These are phyloP conservation scores for Anagrus nilaparvatae DNA, from an alignment of 1,140 invertebrate species.

Conservation along the genomic window DNA sequence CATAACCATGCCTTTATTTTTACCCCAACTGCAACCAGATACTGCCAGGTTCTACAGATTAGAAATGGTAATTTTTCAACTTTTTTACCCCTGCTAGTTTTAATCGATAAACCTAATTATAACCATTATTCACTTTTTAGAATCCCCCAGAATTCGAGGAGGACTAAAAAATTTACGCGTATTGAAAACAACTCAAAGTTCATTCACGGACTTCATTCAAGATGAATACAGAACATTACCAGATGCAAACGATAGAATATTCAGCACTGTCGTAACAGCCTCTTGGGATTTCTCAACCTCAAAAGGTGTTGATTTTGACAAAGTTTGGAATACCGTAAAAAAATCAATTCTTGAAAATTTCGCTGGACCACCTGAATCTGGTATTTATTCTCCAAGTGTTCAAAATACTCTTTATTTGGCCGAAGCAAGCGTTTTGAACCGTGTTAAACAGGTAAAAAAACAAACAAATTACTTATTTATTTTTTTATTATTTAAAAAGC, in stretches of 20 bases:
- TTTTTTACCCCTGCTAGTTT: neutral
- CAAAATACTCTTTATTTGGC: slow-evolving; percentile 65
- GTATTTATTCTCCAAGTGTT: slow-evolving; percentile 61
- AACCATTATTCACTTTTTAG: slow-evolving; percentile 26
- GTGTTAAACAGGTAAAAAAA: slow-evolving; percentile 49
- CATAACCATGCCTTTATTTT: slow-evolving; percentile 69
- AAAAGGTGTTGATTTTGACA: slow-evolving; percentile 52
- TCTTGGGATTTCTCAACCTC: slow-evolving; percentile 58
- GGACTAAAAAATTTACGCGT: slow-evolving; percentile 45
- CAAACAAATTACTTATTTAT: too few species aligned
- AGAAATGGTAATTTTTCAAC: slow-evolving; percentile 47
- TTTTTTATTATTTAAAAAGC: too few species aligned
- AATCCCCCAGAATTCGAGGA: slow-evolving; percentile 48
- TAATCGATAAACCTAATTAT: neutral
- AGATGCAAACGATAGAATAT: slow-evolving; percentile 61
- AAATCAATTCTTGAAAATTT: slow-evolving; percentile 61
- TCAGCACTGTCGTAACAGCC: slow-evolving; percentile 60
- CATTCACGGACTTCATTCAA: slow-evolving; percentile 65
- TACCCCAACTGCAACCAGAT: slow-evolving; percentile 50
- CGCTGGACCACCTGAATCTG: slow-evolving; percentile 55
- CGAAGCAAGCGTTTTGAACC: slow-evolving; percentile 53
- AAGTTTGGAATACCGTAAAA: slow-evolving; percentile 54
- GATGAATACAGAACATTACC: slow-evolving; percentile 64
- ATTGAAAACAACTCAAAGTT: slow-evolving; percentile 50
- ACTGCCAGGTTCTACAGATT: slow-evolving; percentile 51